A percentile compares a stretch with the other conserved stretches of the same genome.
These are phyloP conservation scores for Cyaniris semiargus DNA, from an alignment of 2,888 invertebrate species.

Conservation along the genomic window DNA sequence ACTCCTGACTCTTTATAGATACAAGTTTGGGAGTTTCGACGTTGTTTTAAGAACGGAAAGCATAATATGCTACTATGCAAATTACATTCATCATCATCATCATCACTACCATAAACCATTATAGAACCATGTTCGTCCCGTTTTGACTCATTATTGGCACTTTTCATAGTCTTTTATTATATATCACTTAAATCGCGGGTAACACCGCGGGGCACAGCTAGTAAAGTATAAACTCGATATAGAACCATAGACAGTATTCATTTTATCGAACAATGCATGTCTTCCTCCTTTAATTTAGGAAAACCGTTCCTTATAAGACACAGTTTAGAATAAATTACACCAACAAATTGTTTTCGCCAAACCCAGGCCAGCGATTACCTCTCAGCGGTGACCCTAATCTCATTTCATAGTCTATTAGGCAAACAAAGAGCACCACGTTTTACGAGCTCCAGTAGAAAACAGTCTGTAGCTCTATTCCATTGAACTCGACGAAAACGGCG, in stretches of 20 bases:
- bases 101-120: too few relatives aligned
- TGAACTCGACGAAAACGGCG: conserved; percentile 50
- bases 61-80: too few relatives aligned
- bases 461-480: conserved; percentile 44
- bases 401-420: conserved; percentile 32
- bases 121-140: too few relatives aligned
- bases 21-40: too few relatives aligned
- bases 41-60: too few relatives aligned
- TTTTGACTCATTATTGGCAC: too few relatives aligned
- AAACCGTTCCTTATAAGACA: not conserved
- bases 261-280: not conserved
- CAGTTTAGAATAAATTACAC: not conserved
- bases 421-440: conserved; percentile 39
- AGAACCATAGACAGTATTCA: not conserved
- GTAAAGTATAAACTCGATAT: not conserved
- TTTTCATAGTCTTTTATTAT: too few relatives aligned
- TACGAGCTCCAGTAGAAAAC: conserved; percentile 40
- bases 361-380: not conserved
- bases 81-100: too few relatives aligned
- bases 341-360: conserved; percentile 19
- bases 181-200: too few relatives aligned
- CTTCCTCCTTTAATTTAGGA: not conserved
- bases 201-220: too few relatives aligned
- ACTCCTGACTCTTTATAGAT: too few relatives aligned
- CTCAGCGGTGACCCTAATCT: conserved; percentile 30